Conservation (phyloP, 1,140 invertebrate genomes). For the Leptonema lineaticorne region DNA sequence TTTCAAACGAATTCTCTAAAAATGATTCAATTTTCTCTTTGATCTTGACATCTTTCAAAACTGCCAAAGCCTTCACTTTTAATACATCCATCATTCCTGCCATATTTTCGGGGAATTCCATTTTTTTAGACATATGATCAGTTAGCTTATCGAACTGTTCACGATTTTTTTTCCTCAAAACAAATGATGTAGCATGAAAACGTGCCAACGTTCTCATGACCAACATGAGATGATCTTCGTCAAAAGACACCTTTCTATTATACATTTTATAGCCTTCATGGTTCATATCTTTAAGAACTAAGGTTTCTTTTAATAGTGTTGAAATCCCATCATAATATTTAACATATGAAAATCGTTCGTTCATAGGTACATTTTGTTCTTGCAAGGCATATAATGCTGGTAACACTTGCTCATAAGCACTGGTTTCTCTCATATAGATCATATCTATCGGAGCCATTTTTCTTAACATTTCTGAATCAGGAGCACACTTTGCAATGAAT, state of each 20-base stretch:
- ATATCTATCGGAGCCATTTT: not conserved
- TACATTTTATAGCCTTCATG: constrained; percentile 45
- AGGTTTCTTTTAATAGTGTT: constrained; percentile 34
- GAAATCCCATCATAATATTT: constrained; percentile 41
- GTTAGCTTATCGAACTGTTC: not conserved
- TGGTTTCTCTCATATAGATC: not conserved
- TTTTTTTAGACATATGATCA: not conserved
- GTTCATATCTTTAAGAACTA: constrained; percentile 49
- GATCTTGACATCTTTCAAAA: not conserved
- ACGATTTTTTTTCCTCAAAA: constrained; percentile 44
- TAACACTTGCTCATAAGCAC: not conserved
- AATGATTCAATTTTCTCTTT: not conserved
- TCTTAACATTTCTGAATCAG: not conserved
- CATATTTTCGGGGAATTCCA: constrained; percentile 1
- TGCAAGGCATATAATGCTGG: constrained; percentile 5
- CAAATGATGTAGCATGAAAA: constrained; percentile 49
- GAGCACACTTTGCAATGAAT: constrained; percentile 5
- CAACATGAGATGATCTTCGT: constrained; percentile 45
- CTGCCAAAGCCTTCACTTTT: not conserved
- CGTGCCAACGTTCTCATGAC: constrained; percentile 46
- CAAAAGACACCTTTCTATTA: constrained; percentile 44
- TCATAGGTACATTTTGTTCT: not conserved
- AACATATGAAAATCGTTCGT: constrained; percentile 28
- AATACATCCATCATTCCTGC: not conserved
- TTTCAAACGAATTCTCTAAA: not conserved